phyloP scores from a whole-genome alignment of 2,113 vertebrate genomes.

The Campylomormyrus numenius region DNA sequence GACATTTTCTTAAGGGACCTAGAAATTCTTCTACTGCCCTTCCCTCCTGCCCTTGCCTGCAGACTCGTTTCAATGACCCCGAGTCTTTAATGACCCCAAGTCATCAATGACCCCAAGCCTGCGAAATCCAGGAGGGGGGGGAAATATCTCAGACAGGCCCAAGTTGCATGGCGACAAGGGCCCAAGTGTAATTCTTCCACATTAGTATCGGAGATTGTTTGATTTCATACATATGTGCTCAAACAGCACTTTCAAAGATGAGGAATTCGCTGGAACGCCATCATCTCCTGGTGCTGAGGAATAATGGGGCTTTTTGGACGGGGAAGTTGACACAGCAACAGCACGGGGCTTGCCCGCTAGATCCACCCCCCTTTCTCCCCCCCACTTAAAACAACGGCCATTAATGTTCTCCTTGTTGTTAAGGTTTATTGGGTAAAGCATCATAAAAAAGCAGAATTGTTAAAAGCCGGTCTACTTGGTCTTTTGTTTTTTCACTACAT shows the following conservation, averaged over 20 bases:
- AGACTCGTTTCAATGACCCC: background rate
- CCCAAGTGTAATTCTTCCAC: conserved; percentile 33
- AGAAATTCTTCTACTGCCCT: background rate
- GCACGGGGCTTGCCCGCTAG: conserved; percentile 26
- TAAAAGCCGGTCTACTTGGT: background rate
- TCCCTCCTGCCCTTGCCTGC: background rate
- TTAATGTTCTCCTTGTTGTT: conserved; percentile 44
- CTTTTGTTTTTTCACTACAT: conserved; percentile 41
- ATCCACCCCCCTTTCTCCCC: conserved; percentile 29
- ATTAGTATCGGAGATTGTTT: conserved; percentile 45
- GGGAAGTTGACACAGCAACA: conserved; percentile 36
- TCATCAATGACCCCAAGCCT: background rate
- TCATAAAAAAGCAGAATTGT: conserved; percentile 27
- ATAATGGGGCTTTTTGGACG: conserved; percentile 36
- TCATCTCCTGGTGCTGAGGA: conserved; percentile 29
- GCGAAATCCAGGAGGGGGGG: background rate
- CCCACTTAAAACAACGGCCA: conserved; percentile 26
- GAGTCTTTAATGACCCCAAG: background rate
- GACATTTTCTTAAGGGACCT: background rate
- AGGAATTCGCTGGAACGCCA: conserved; percentile 44
- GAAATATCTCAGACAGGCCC: background rate
- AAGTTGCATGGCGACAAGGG: background rate
- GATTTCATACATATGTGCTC: conserved; percentile 44
- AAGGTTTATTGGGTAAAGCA: conserved; percentile 39
- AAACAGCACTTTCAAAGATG: conserved; percentile 43